phyloP scores from a whole-genome alignment of 2,797 vertebrate genomes.

The Cossypha dichroa region DNA sequence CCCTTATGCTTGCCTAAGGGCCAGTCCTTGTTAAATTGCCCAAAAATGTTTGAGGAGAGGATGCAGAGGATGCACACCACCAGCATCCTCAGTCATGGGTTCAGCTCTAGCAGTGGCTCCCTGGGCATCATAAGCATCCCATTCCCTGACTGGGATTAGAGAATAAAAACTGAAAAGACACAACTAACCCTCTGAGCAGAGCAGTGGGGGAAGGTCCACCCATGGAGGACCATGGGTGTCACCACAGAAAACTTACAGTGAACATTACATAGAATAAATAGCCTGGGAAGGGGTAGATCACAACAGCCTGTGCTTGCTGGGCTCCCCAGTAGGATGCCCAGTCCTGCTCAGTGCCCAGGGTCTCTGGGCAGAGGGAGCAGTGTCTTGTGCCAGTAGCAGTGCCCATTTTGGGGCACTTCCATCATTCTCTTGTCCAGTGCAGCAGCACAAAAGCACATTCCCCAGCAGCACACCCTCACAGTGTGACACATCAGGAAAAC shows the following conservation, averaged over 20 bases:
- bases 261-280: background rate
- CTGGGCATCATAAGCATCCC: background rate
- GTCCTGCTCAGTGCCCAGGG: background rate
- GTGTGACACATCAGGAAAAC: background rate
- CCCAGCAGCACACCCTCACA: background rate
- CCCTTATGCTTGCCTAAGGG: background rate
- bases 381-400: background rate
- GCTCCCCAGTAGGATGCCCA: background rate
- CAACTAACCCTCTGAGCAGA: background rate
- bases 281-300: background rate
- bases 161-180: background rate
- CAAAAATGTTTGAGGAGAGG: background rate
- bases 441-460: background rate
- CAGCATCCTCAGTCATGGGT: background rate
- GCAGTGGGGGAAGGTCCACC: background rate
- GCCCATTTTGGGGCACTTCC: background rate
- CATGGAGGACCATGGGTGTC: fast-evolving
- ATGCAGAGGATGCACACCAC: background rate
- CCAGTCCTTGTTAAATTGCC: background rate
- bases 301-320: background rate
- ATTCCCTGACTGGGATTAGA: background rate
- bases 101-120: background rate
- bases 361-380: background rate
- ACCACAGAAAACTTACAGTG: background rate
- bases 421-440: fast-evolving